phyloP scores from a whole-genome alignment of 1,140 invertebrate genomes.

The Marisa cornuarietis region DNA sequence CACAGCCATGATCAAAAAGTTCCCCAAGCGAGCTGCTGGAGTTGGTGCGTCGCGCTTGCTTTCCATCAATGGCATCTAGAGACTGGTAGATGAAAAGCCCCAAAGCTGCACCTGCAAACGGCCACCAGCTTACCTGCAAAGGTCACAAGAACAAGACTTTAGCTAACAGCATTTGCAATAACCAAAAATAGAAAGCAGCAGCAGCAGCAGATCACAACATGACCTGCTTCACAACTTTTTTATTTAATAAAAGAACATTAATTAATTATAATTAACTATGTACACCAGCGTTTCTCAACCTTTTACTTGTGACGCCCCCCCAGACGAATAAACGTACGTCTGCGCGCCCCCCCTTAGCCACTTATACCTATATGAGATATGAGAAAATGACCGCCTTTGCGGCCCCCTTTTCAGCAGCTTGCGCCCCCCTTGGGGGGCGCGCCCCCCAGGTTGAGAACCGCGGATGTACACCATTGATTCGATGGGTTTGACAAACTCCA shows the following conservation, averaged over 20 bases:
- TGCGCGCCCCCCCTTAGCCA: too few species aligned
- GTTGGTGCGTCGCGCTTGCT: constrained; percentile 94
- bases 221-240: not conserved
- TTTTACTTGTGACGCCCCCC: too few species aligned
- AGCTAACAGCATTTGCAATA: not conserved
- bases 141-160: not conserved
- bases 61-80: constrained; percentile 98
- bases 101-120: constrained; percentile 88
- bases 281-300: too few species aligned
- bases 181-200: not conserved
- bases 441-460: too few species aligned
- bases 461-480: too few species aligned
- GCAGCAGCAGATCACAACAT: not conserved
- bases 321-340: too few species aligned
- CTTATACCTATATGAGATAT: too few species aligned
- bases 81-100: constrained; percentile 98
- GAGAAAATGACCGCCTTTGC: too few species aligned
- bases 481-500: too few species aligned
- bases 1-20: constrained; percentile 98
- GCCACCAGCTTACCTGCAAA: constrained; percentile 87
- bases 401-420: too few species aligned
- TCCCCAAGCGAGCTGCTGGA: constrained; percentile 94
- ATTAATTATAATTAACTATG: too few species aligned
- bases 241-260: not conserved
- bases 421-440: too few species aligned